Base-by-base conservation (phyloP, 2,113 vertebrate genomes). In the Bucco capensis region DNA sequence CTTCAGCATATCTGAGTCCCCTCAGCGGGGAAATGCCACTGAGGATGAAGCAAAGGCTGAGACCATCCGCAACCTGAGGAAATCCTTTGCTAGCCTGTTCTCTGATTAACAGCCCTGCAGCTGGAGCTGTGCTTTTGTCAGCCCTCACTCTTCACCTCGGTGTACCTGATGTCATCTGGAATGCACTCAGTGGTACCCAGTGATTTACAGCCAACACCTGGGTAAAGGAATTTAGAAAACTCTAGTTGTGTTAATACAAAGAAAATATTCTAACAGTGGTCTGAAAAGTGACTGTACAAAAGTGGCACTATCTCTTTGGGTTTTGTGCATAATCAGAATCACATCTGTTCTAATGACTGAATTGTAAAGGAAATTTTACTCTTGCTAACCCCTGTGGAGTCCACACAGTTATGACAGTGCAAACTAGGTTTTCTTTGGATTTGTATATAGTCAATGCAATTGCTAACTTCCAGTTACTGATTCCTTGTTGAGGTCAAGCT, bases 61-160 rank as follows among this genome's bases (percentile, higher is more conserved):
- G 93, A 99, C 98, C 96, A 99, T 99, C 96, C 98, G 98, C 95
- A 99, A 98, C 96, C 97, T 99, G 90, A 98, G 99, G 65, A 99
- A 99, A 96, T 99, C 99, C 53, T 99, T 99, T 44, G 99, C 98
- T 93, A 99, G 99, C 96, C 98, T 99, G 84, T 99, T 99, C 97
- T 99, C 99, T 0, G 99, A 99, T 96, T 99, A 98, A 95, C 51
- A 23, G 31, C 30, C 18, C 21, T 28, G 54, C 76, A 72, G 24
- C 78, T 73, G 62, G 61, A 88, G 88, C 72, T 61, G 33, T 58
- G 73, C 54, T 61, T 73, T 38, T 56, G 38, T 65, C 87, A 89
- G 21, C 27, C 60, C 82, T 73, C 69, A 74, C 33, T 89, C 91
- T 93, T 91, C 88, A 11, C 70, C 93, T 86, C 84, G 66, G 62